phyloP scores from a whole-genome alignment of 2,888 invertebrate species.

The Idaea aversata region DNA sequence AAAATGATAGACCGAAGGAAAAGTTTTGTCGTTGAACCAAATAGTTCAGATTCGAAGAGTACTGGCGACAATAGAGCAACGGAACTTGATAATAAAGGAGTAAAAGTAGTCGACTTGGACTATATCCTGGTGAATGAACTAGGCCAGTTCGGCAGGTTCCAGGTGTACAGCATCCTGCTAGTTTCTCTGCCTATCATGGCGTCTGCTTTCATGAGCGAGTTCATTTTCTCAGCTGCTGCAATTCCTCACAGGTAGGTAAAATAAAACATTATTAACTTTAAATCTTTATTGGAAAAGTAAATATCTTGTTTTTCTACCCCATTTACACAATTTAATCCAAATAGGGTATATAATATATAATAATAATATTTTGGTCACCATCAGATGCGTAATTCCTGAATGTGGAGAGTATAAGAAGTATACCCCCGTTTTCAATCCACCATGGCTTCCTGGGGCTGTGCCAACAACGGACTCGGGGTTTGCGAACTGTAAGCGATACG shows the following conservation, averaged over 20 bases:
- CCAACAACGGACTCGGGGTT: constrained; percentile 52
- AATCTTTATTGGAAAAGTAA: too few species aligned
- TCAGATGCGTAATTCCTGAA: constrained; percentile 75
- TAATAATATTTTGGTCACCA: background rate
- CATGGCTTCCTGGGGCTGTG: constrained; percentile 70
- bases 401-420: constrained; percentile 64
- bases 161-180: constrained; percentile 56
- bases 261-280: background rate
- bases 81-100: background rate
- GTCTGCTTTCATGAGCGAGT: constrained; percentile 80
- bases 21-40: background rate
- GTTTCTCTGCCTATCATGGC: constrained; percentile 67
- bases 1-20: background rate
- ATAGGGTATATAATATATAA: too few species aligned
- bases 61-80: background rate
- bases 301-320: too few species aligned
- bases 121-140: constrained; percentile 61
- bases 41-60: background rate
- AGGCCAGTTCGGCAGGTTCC: constrained; percentile 68
- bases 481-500: constrained; percentile 70
- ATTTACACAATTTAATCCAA: too few species aligned
- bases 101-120: constrained; percentile 54
- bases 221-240: constrained; percentile 85
- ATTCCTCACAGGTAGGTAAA: constrained; percentile 82
- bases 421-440: constrained; percentile 44